Base-by-base conservation (phyloP, 2,113 vertebrate genomes). In the Parotia lawesii region DNA sequence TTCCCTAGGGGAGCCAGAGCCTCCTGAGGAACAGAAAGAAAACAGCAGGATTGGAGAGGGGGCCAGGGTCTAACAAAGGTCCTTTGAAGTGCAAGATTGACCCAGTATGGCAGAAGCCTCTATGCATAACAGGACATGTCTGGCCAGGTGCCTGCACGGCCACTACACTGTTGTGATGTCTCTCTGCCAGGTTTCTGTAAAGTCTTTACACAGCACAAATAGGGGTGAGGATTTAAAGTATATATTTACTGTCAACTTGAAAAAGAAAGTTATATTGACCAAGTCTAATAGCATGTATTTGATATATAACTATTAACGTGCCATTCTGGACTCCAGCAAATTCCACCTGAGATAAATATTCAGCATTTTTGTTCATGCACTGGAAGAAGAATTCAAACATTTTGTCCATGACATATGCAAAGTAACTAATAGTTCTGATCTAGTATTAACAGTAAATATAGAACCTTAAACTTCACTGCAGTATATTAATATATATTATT, bases 311-410 rank as follows among this genome's bases (percentile, higher is more conserved):
- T 94, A 94, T 87, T 90, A 89, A 94, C 95, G 93, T 94, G 96
- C 97, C 97, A 97, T 96, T 97, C 96, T 98, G 97, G 97, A 97
- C 97, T 96, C 93, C 94, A 89, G 96, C 95, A 97, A 98, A 96
- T 97, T 91, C 96, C 97, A 97, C 97, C 97, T 98, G 97, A 98
- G 98, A 97, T 95, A 92, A 97, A 97, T 91, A 96, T 96, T 97
- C 82, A 97, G 95, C 78, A 79, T 96, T 97, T 97, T 96, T 96
- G 96, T 81, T 97, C 97, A 97, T 96, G 95, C 97, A 96, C 72
- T 92, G 96, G 95, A 95, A 96, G 89, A 94, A 91, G 93, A 88
- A 95, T 94, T 96, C 93, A 95, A 96, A 97, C 88, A 95, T 92
- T 97, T 95, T 95, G 90, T 96, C 94, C 95, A 96, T 97, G 92